These are phyloP conservation scores for Catharus bicknelli DNA, from an alignment of 2,113 vertebrate species.

Conservation along the genomic window DNA sequence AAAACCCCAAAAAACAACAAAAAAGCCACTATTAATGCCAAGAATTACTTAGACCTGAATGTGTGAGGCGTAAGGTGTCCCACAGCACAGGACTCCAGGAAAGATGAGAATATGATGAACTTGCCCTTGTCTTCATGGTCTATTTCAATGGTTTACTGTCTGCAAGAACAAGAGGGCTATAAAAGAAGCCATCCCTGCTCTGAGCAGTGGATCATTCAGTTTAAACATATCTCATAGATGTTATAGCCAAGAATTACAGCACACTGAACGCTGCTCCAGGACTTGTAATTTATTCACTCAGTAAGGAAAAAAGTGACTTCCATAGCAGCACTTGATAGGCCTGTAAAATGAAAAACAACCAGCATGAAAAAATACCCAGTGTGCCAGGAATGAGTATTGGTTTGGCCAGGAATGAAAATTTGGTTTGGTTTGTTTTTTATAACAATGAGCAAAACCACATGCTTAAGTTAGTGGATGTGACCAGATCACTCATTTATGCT, in stretches of 20 bases:
- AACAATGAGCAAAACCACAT: background rate
- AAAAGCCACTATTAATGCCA: background rate
- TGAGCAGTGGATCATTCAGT: background rate
- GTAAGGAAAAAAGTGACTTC: background rate
- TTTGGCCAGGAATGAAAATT: background rate
- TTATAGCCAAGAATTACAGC: background rate
- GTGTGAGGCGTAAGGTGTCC: background rate
- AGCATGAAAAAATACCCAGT: background rate
- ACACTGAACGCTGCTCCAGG: background rate
- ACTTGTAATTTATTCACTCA: background rate
- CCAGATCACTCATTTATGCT: background rate
- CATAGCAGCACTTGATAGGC: background rate
- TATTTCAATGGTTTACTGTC: background rate
- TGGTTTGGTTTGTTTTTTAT: background rate
- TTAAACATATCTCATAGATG: background rate
- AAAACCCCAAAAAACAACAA: background rate
- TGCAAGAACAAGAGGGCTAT: background rate
- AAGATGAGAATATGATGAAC: background rate
- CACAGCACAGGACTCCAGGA: background rate
- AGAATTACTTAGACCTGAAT: background rate
- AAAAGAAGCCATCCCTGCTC: background rate
- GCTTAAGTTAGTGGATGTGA: background rate
- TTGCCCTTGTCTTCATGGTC: background rate
- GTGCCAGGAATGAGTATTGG: background rate
- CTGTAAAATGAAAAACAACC: slow-evolving; percentile 8